Base-by-base conservation (phyloP, 92 coral and sea anemone genomes). In the Umimayanthus chanpuru region DNA sequence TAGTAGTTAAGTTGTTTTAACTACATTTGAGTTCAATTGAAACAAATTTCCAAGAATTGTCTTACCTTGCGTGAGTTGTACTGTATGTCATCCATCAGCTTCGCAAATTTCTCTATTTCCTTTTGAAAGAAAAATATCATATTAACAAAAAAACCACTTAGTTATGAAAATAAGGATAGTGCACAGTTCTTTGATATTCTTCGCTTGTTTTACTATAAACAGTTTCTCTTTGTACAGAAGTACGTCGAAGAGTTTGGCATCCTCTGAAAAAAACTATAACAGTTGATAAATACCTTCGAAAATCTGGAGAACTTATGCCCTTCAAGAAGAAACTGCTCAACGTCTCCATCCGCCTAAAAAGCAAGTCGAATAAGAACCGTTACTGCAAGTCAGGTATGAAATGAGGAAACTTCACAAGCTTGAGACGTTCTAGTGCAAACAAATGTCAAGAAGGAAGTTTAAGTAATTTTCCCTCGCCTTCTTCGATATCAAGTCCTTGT, bases 21-120 rank as follows among this genome's bases (percentile, higher is more conserved):
- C 8, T 8, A 38, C 76, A n/a, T 36, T 29, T 67, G 49, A 89
- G 30, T 32, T 32, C 36, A 32, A 32, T 2, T 32, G 28, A 78
- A 25, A 38, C 61, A 32, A 32, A 10, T 6, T 79, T 67, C 53
- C 36, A 21, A 4, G 49, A 77, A 44, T 11, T 49, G 11, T 32
- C 88, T 56, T 89, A 97, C 99, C 96, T 97, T 97, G 82, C 94
- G 96, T 30, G 98, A 95, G 94, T 97, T 97, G 83, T 94, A 97
- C 29, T 96, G 96, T 81, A 97, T 97, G 82, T 93, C 96, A 66
- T 97, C 99, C 40, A 95, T 93, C 79, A 97, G 88, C 81, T 97
- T 91, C 26, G 98, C 99, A 94, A 88, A 95, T 83, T 92, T 95
- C 81, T 96, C 99, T 61, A 97, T 98, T 91, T 97, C 99, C 99